Evolutionary conservation across 2,888 invertebrate genomes (phyloP).

Genomic region (Endomychus coccineus): DNA sequence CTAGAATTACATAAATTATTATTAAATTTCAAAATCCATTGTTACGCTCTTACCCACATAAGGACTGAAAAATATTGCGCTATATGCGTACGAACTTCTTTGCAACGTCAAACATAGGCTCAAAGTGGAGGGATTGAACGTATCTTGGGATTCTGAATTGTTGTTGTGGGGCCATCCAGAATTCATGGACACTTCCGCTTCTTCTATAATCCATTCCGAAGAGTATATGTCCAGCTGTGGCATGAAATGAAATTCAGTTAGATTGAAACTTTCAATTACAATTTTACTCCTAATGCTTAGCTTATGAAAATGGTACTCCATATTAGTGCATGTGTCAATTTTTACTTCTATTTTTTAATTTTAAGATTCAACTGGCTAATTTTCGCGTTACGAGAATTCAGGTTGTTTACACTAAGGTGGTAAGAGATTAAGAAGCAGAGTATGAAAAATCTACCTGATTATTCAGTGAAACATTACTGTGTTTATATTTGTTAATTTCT

Average conservation of each 20-base stretch:
- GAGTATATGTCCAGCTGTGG: slow-evolving; percentile 20
- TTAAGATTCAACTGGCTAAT: no score
- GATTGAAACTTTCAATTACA: no score
- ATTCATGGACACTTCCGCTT: slow-evolving; percentile 18
- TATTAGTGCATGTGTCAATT: no score
- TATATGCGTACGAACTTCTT: slow-evolving; percentile 31
- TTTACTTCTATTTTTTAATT: no score
- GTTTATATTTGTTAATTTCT: no score
- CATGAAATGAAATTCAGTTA: slow-evolving; percentile 6
- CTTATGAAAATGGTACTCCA: no score
- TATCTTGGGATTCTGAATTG: slow-evolving; percentile 1
- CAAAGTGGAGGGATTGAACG: slow-evolving; percentile 25
- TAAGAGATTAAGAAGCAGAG: no score
- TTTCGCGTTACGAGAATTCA: no score
- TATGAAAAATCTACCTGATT: no score
- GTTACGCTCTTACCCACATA: slow-evolving; percentile 30
- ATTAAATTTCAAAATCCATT: background rate
- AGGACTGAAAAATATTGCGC: slow-evolving; percentile 33
- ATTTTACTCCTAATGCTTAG: no score
- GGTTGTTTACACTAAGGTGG: no score
- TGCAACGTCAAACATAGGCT: slow-evolving; percentile 29
- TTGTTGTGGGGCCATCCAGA: slow-evolving; percentile 11
- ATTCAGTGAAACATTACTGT: no score
- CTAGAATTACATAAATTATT: slow-evolving; percentile 25
- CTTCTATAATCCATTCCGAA: slow-evolving; percentile 28